Evolutionary conservation across 2,113 vertebrate genomes (phyloP).

Genomic region (Galbula dea): DNA sequence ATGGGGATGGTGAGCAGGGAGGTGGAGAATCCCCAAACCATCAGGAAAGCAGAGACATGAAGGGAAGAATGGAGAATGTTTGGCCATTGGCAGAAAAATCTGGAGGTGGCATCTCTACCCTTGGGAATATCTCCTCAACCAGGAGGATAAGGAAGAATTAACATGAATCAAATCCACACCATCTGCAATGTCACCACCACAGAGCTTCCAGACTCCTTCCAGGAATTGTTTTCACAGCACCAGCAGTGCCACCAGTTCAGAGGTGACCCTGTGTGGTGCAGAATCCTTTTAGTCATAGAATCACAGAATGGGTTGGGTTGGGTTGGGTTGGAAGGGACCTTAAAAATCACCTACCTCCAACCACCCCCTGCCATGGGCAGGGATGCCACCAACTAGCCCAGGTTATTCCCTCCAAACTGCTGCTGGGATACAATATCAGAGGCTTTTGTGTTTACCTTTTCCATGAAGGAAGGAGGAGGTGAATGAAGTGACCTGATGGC

Average conservation of each 20-base stretch:
- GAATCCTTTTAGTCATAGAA: no score
- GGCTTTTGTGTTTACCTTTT: not conserved
- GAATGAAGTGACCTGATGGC: not conserved
- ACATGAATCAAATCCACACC: fast-evolving
- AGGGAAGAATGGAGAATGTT: not conserved
- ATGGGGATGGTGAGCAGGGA: not conserved
- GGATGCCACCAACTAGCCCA: no score
- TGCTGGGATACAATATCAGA: fast-evolving
- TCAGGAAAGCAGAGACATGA: fast-evolving
- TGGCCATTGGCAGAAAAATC: not conserved
- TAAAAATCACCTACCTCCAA: no score
- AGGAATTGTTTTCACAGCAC: fast-evolving
- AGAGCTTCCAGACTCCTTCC: not conserved
- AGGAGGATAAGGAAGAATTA: not conserved
- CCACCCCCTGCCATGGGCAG: no score
- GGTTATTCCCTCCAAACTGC: not conserved
- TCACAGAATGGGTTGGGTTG: no score
- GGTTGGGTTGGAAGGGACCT: no score
- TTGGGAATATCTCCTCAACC: fast-evolving
- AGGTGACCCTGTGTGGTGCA: fast-evolving
- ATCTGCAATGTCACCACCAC: no score
- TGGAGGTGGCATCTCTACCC: not conserved
- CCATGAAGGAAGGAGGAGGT: not conserved
- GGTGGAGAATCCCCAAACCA: not conserved
- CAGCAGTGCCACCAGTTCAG: fast-evolving